Conservation (phyloP, 1,140 invertebrate species). For the Microvelia longipes region DNA sequence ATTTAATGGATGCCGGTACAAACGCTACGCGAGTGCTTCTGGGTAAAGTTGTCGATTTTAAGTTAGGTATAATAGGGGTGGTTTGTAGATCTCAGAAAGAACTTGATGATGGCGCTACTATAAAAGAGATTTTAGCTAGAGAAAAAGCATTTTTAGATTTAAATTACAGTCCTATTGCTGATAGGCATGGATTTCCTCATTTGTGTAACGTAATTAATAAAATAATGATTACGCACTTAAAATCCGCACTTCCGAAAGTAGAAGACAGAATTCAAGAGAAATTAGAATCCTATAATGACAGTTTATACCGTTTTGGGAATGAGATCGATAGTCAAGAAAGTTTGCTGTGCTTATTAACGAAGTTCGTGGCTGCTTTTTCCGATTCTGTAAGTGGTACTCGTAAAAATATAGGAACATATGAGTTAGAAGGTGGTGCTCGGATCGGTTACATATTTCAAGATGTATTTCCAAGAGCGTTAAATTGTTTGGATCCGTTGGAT, state of each 20-base stretch:
- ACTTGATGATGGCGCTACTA: constrained; percentile 45
- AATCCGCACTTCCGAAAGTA: constrained; percentile 47
- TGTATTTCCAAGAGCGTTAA: constrained; percentile 45
- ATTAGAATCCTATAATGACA: constrained; percentile 43
- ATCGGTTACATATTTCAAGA: constrained; percentile 62
- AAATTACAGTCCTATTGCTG: constrained; percentile 46
- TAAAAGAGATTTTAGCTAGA: constrained; percentile 43
- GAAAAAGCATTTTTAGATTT: constrained; percentile 44
- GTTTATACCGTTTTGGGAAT: constrained; percentile 43
- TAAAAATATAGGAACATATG: constrained; percentile 50
- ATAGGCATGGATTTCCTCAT: constrained; percentile 42
- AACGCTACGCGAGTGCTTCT: constrained; percentile 56
- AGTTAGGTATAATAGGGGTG: constrained; percentile 62
- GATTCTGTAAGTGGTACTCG: constrained; percentile 51
- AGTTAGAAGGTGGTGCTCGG: constrained; percentile 53
- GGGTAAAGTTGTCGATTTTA: constrained; percentile 53
- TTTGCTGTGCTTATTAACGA: constrained; percentile 52
- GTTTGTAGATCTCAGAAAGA: constrained; percentile 59
- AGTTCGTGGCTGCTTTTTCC: constrained; percentile 53
- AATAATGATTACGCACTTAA: constrained; percentile 50
- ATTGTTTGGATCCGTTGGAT: constrained; percentile 44
- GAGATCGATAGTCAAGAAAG: constrained; percentile 46
- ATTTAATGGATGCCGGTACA: constrained; percentile 62
- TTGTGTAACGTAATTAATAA: constrained; percentile 45
- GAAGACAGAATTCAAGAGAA: constrained; percentile 46